A percentile compares a stretch with the other conserved stretches of the same genome.
phyloP scores from a whole-genome alignment of 1,140 invertebrate genomes.

The Trypoxylus dichotomus region DNA sequence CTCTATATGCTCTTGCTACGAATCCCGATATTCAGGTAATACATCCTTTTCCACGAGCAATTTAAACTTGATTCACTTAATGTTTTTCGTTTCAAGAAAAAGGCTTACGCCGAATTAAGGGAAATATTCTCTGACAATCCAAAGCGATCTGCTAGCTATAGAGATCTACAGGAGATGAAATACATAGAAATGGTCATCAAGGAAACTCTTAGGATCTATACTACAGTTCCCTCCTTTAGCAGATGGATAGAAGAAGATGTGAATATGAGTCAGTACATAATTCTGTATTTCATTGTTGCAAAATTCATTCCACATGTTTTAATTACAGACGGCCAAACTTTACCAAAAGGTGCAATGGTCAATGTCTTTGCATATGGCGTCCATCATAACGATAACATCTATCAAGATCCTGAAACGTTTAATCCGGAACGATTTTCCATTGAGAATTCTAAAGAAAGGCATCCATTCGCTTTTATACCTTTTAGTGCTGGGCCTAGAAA shows the following conservation, averaged over 20 bases:
- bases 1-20: constrained; percentile 59
- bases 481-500: too few species aligned
- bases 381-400: neutral
- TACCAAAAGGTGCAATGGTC: neutral
- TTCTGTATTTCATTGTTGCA: too few species aligned
- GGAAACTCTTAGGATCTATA: constrained; percentile 43
- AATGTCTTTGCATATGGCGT: neutral
- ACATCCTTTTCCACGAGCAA: neutral
- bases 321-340: neutral
- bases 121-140: constrained; percentile 30
- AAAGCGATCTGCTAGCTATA: constrained; percentile 48
- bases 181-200: constrained; percentile 59
- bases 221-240: constrained; percentile 54
- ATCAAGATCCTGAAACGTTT: constrained; percentile 50
- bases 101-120: constrained; percentile 29
- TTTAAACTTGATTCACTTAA: neutral
- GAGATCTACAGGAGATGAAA: constrained; percentile 59
- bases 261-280: constrained; percentile 34
- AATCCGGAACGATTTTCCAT: too few species aligned
- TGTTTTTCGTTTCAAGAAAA: constrained; percentile 23
- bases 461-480: too few species aligned
- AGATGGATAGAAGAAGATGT: constrained; percentile 61
- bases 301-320: neutral
- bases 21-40: constrained; percentile 61
- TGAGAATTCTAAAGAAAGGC: too few species aligned